Conservation (phyloP, 1,140 invertebrate species). For the Drosophila littoralis region DNA sequence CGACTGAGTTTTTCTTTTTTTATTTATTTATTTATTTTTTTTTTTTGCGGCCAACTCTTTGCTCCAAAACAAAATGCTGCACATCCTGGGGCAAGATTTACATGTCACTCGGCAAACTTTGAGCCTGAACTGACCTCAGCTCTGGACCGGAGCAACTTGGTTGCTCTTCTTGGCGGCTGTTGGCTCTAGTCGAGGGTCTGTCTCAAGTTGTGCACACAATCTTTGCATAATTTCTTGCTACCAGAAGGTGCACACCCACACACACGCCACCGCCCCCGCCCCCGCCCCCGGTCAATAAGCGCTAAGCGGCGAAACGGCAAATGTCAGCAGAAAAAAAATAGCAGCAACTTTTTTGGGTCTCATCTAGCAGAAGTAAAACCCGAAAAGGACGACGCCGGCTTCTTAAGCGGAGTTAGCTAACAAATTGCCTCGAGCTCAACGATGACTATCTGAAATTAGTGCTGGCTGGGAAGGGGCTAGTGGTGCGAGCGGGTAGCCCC, state of each 20-base stretch:
- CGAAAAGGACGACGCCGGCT: conserved; percentile 15
- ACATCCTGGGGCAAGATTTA: conserved; percentile 73
- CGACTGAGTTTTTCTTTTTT: conserved; percentile 18
- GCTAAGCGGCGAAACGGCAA: conserved; percentile 58
- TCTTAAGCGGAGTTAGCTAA: conserved; percentile 18
- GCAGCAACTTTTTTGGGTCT: conserved; percentile 35
- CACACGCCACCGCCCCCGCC: neutral
- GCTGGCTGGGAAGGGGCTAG: no score
- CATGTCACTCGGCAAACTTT: conserved; percentile 76
- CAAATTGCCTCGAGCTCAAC: conserved; percentile 47
- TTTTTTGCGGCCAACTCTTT: conserved; percentile 67
- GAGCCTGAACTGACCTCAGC: conserved; percentile 58
- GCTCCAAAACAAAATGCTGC: conserved; percentile 59
- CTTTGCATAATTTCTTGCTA: conserved; percentile 76
- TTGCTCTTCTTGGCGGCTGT: conserved; percentile 35
- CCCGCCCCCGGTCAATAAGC: conserved; percentile 19
- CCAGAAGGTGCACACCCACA: conserved; percentile 21
- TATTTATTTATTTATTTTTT: conserved; percentile 24
- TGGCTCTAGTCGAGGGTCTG: conserved; percentile 40
- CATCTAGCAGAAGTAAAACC: conserved; percentile 8
- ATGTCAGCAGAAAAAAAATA: conserved; percentile 68
- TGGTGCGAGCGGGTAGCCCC: neutral
- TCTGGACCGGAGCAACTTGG: conserved; percentile 27
- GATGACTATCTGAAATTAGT: conserved; percentile 56
- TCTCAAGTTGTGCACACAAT: conserved; percentile 70